Evolutionary conservation across 2,113 vertebrate species (phyloP), one percentile per base, ranked within the genome.

Genomic region (Paradoxurus hermaphroditus): DNA sequence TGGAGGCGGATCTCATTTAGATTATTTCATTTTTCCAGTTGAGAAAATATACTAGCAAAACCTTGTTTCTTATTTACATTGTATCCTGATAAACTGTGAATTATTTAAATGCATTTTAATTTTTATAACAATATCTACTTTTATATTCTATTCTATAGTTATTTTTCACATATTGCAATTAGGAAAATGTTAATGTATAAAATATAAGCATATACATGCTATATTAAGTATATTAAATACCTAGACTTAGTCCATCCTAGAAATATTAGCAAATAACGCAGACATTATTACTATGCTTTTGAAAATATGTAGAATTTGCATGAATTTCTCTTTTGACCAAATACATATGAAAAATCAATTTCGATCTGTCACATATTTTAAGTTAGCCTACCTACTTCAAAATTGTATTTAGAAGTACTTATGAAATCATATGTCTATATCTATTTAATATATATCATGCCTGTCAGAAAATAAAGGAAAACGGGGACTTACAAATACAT

Each of bases 1-100:
- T 92, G 91, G 96, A 97, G 6, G 14, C 73, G 91, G 90, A 62
- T 98, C 78, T 94, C 90, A 96, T 95, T 98, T 96, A 86, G 49
- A 98, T 90, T 94, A 95, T 95, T 94, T 96, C 67, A 79, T 29
- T 7, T 53, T 94, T 65, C 10, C 3, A 34, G 86, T 7, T 5
- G 15, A 59, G 19, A 65, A 92, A 72, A 83, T 51, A n/a, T 39
- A 5, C 13, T 23, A 31, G 75, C 1, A 86, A 85, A 49, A 31
- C 8, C 3, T 49, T 46, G 3, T 18, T 78, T 19, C 51, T 79
- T 73, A 34, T 25, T 92, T 79, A 39, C 10, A 62, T 63, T 70
- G 53, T n/a, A 49, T 44, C 3, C 2, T 82, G 3, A 31, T 18
- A 87, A 93, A 15, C 23, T 87, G 34, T 62, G 4, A 39, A 2